Base-by-base conservation (phyloP, 1,140 invertebrate species). In the Argopecten irradians region DNA sequence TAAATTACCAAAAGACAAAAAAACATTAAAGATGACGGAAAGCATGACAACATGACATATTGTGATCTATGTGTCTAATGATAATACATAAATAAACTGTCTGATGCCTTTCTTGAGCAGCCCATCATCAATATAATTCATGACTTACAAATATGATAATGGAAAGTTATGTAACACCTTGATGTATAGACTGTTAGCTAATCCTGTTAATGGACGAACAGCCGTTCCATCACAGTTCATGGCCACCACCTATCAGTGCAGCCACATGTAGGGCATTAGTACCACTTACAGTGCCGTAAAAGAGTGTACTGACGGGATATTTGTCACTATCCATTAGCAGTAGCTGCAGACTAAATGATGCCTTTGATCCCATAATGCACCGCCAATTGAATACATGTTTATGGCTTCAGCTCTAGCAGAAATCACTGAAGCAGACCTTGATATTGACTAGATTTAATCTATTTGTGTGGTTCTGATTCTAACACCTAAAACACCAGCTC, bases 251-350 rank as follows among this genome's bases (percentile, higher is more conserved):
- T 28, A 71, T 71, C 55, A 71, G 55, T 71, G 28, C 55, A 71
- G 55, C 8, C 55, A 71, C 55, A 71, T 71, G 55, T 71, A 71
- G 1, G 55, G 28, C 55, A 71, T 71, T 71, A 71, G 55, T 71
- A 71, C 55, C 55, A 71, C 55, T 71, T 71, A 71, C 55, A 71
- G 55, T 71, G 55, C 22, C 55, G 28, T 11, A 8, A 11, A n/a
- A n/a, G 22, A 5, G 22, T 71, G 55, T 71, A 71, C 28, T 28
- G n/a, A 28, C 55, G 11, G 55, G 55, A 28, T 22, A 71, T 71
- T 71, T 71, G 55, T 71, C 55, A 71, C 5, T n/a, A 71, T 71
- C 55, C 55, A 71, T 71, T 71, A 71, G 55, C 55, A 71, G 28
- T 28, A 28, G 55, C 8, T 71, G 55, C 55, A 71, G 22, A 71